Conservation (phyloP, 2,113 vertebrate genomes). For the Pteropus alecto region DNA sequence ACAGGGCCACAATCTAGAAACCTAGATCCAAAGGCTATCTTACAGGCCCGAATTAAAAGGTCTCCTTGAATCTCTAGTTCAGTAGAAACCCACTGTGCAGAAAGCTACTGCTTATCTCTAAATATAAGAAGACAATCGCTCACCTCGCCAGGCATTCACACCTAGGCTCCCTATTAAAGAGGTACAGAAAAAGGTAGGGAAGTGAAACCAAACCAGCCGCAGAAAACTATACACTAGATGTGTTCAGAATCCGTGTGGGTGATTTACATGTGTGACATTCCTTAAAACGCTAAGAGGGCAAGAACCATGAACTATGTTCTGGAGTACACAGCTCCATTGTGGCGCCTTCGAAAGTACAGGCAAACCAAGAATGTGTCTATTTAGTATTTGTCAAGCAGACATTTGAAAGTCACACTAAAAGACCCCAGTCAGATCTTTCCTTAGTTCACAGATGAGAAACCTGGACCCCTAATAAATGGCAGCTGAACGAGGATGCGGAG, state of each 20-base stretch:
- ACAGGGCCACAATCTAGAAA: not conserved
- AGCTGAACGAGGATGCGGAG: not conserved
- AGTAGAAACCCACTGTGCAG: not conserved
- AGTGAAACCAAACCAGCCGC: slow-evolving; percentile 40
- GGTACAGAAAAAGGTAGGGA: not conserved
- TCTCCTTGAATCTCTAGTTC: not conserved
- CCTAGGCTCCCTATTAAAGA: not conserved
- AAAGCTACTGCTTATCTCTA: not conserved
- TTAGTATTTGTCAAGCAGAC: not conserved
- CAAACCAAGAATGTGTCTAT: not conserved
- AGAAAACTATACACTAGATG: not conserved
- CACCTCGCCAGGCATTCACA: not conserved
- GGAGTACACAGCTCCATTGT: not conserved
- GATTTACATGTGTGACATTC: not conserved
- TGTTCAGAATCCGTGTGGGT: not conserved
- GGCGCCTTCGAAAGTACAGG: not conserved
- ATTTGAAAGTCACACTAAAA: not conserved
- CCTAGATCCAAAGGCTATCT: not conserved
- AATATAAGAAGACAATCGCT: not conserved
- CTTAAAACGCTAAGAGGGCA: slow-evolving; percentile 13
- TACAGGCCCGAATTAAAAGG: not conserved
- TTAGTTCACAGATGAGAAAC: not conserved
- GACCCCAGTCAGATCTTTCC: not conserved
- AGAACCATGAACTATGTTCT: not conserved
- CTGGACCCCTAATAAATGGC: not conserved